Conservation (phyloP, 2,797 vertebrate species). For the Chromobotia macracanthus region DNA sequence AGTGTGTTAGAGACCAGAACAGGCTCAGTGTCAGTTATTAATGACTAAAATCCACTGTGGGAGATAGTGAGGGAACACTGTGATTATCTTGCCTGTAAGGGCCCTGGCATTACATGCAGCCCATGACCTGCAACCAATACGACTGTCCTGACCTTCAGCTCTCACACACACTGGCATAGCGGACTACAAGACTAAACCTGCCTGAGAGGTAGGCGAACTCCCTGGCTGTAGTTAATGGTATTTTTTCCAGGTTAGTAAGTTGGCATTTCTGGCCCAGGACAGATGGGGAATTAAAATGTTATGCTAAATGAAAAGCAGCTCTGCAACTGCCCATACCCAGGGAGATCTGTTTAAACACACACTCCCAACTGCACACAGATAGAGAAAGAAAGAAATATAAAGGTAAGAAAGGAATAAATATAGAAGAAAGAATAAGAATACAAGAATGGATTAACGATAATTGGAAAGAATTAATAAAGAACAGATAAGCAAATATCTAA, state of each 20-base stretch:
- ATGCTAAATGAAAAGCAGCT: conserved; percentile 70
- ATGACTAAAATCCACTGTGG: conserved; percentile 56
- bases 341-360: conserved; percentile 46
- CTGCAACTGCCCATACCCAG: conserved; percentile 52
- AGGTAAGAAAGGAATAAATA: not conserved
- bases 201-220: conserved; percentile 59
- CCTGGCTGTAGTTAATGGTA: conserved; percentile 76
- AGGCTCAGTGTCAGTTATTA: conserved; percentile 58
- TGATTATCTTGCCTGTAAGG: conserved; percentile 67
- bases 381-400: not conserved
- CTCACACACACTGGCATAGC: conserved; percentile 35
- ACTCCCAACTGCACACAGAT: conserved; percentile 54
- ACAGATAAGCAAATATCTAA: not conserved
- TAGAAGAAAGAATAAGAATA: not conserved
- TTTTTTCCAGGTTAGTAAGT: conserved; percentile 86
- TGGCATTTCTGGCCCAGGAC: conserved; percentile 58
- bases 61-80: conserved; percentile 63
- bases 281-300: conserved; percentile 90
- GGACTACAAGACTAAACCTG: conserved; percentile 37
- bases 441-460: not conserved
- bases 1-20: conserved; percentile 54
- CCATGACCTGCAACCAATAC: conserved; percentile 75
- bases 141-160: conserved; percentile 72
- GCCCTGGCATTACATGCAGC: conserved; percentile 72
- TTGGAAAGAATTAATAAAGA: not conserved